Conservation (phyloP, 2,888 invertebrate species). For the Esperia sulphurella region DNA sequence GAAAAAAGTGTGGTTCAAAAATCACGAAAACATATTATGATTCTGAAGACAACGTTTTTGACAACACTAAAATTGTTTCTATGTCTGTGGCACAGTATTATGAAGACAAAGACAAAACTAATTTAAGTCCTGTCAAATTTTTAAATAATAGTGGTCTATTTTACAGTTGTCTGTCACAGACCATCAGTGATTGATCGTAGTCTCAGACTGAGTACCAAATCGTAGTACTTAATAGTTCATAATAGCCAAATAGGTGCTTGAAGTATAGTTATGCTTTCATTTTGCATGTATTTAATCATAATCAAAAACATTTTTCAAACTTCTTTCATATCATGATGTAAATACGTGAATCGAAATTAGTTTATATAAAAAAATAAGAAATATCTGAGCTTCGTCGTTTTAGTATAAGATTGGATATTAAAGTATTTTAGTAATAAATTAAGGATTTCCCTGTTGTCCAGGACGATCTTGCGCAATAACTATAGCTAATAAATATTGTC, state of each 20-base stretch:
- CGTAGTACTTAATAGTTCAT: neutral
- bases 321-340: constrained; percentile 69
- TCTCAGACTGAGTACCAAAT: too few relatives aligned
- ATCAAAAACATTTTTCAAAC: neutral
- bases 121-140: too few relatives aligned
- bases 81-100: too few relatives aligned
- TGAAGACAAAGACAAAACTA: too few relatives aligned
- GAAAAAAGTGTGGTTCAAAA: too few relatives aligned
- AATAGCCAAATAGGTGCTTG: constrained; percentile 46
- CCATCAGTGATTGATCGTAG: too few relatives aligned
- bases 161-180: too few relatives aligned
- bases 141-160: too few relatives aligned
- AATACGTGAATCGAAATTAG: constrained; percentile 50
- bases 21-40: too few relatives aligned
- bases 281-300: neutral
- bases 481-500: constrained; percentile 71
- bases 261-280: constrained; percentile 2
- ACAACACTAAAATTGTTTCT: too few relatives aligned
- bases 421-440: constrained; percentile 57
- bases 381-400: constrained; percentile 78
- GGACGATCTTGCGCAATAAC: constrained; percentile 74
- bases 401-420: constrained; percentile 64
- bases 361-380: constrained; percentile 57
- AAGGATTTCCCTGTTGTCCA: constrained; percentile 50
- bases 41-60: too few relatives aligned